A percentile compares a stretch with the other conserved stretches of the same genome.
phyloP scores from a whole-genome alignment of 2,888 invertebrate genomes.

The Trichopoda pennipes region DNA sequence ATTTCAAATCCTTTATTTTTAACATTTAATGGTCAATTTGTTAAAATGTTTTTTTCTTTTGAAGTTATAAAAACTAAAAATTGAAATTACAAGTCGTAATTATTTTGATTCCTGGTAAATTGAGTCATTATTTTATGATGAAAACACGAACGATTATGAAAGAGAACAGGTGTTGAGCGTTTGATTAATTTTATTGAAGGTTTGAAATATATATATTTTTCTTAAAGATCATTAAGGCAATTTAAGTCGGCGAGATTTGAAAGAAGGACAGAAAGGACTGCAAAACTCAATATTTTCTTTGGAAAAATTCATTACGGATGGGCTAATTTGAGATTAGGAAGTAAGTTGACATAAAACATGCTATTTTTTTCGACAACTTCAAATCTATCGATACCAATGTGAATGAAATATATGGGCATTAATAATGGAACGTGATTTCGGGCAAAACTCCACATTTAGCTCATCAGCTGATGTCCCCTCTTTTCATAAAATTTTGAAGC shows the following conservation, averaged over 20 bases:
- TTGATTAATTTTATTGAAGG: not conserved
- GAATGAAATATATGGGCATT: no score
- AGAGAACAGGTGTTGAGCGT: constrained; percentile 22
- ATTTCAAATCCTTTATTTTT: constrained; percentile 53
- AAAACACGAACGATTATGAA: constrained; percentile 7
- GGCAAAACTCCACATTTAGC: no score
- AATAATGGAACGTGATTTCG: no score
- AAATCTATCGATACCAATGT: no score
- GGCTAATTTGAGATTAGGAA: no score
- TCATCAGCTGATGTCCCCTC: no score
- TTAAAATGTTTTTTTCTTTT: not conserved
- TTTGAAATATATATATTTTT: not conserved
- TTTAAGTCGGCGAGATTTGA: no score
- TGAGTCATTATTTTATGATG: constrained; percentile 52
- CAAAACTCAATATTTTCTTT: no score
- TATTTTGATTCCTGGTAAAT: constrained; percentile 49
- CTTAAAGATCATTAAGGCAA: not conserved
- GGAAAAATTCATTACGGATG: no score
- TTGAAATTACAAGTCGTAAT: constrained; percentile 45
- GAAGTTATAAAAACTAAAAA: constrained; percentile 25
- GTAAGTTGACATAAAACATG: no score
- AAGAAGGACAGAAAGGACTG: not conserved
- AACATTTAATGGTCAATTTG: constrained; percentile 3
- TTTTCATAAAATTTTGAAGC: no score
- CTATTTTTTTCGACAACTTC: no score